Conservation (phyloP, 2,797 vertebrate species). For the Enteromius unitaeniatus region DNA sequence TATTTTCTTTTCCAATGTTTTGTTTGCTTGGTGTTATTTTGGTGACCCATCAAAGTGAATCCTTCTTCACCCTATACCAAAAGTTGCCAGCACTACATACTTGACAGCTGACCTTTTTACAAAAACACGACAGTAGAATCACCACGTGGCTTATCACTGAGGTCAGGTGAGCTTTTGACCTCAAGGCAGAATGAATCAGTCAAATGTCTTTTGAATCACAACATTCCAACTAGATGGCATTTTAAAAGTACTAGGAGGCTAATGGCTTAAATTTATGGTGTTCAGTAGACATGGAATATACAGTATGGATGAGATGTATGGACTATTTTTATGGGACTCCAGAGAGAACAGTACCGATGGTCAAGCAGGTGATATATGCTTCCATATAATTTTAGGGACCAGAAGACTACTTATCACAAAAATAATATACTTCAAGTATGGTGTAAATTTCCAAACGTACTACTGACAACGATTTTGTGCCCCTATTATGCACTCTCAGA, state of each 20-base stretch:
- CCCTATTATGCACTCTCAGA: too few species aligned
- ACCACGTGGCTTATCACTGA: background rate
- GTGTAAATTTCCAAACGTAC: background rate
- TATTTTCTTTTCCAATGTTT: conserved; percentile 67
- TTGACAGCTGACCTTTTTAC: conserved; percentile 15
- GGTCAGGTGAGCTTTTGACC: background rate
- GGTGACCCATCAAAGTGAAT: background rate
- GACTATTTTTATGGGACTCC: background rate
- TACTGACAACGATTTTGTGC: background rate
- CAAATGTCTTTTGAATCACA: background rate
- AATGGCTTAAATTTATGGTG: background rate
- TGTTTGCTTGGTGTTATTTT: conserved; percentile 57
- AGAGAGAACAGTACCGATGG: background rate
- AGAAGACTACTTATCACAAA: background rate
- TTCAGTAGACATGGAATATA: background rate
- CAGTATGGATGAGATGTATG: background rate
- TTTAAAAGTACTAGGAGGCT: background rate
- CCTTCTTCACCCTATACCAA: background rate
- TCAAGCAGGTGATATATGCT: background rate
- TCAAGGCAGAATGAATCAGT: background rate
- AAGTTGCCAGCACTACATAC: background rate
- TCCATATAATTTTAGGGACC: background rate
- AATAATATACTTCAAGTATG: background rate
- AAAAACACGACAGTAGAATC: background rate
- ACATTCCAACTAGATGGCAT: background rate